These are phyloP conservation scores for Plebejus argus DNA, from an alignment of 2,888 invertebrate species.

Conservation along the genomic window DNA sequence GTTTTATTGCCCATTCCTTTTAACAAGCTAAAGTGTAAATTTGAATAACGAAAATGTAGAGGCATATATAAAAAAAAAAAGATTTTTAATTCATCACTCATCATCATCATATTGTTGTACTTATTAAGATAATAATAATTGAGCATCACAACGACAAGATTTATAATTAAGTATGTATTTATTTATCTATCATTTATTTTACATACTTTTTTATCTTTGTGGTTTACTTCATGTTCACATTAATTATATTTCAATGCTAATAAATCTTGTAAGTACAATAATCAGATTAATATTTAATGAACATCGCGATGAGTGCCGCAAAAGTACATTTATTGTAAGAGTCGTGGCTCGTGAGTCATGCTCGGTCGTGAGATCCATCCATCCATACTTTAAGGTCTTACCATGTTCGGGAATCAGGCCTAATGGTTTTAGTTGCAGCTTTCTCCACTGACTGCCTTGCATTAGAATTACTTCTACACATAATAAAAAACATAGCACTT, in stretches of 20 bases:
- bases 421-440: neutral
- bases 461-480: neutral
- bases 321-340: neutral
- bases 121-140: too few relatives aligned
- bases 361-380: neutral
- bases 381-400: neutral
- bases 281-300: constrained; percentile 12
- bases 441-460: neutral
- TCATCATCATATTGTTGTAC: too few relatives aligned
- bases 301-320: neutral
- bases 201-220: neutral
- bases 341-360: constrained; percentile 4
- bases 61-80: too few relatives aligned
- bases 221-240: neutral
- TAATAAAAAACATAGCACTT: neutral
- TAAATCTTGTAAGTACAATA: neutral
- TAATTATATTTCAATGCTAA: neutral
- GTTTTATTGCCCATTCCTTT: neutral
- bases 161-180: too few relatives aligned
- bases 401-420: neutral
- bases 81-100: too few relatives aligned
- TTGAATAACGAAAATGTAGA: too few relatives aligned
- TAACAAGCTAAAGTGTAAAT: neutral
- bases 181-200: neutral
- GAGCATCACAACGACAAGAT: too few relatives aligned